These are phyloP conservation scores for Eueremaeus valkanovi DNA, from an alignment of 2,888 invertebrate genomes.

Conservation along the genomic window DNA sequence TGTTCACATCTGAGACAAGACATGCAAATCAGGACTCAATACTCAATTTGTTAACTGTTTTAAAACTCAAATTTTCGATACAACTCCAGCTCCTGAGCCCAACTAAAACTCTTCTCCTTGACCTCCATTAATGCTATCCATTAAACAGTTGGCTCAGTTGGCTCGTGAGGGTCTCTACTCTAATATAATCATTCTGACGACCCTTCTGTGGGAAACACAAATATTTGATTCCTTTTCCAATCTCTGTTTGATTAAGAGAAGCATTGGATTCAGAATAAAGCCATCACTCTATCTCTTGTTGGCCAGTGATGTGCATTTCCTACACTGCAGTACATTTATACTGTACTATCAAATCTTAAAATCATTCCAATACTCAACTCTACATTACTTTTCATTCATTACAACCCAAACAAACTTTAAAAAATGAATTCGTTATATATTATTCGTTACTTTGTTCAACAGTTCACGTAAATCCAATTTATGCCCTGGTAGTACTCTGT, in stretches of 20 bases:
- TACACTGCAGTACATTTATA: too few species aligned
- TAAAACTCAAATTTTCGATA: not conserved
- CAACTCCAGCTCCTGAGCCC: not conserved
- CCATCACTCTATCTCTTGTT: not conserved
- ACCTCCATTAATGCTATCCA: conserved; percentile 15
- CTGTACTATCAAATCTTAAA: not conserved
- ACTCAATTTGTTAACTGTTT: not conserved
- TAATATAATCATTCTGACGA: conserved; percentile 18
- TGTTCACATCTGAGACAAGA: not conserved
- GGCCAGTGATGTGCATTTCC: conserved; percentile 3
- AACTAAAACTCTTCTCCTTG: conserved; percentile 19
- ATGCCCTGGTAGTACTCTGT: too few species aligned
- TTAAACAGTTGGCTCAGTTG: not conserved
- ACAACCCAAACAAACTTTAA: too few species aligned
- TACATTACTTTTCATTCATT: too few species aligned
- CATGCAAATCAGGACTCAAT: not conserved
- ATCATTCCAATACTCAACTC: too few species aligned
- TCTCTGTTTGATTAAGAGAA: conserved; percentile 21
- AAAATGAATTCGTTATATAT: too few species aligned
- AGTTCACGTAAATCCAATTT: too few species aligned
- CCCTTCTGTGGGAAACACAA: conserved; percentile 32
- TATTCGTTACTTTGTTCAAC: too few species aligned
- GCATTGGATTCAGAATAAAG: not conserved
- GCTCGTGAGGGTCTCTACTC: not conserved
- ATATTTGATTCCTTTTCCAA: conserved; percentile 16